These are phyloP conservation scores for Busseola fusca DNA, from an alignment of 2,888 invertebrate species.

Conservation along the genomic window DNA sequence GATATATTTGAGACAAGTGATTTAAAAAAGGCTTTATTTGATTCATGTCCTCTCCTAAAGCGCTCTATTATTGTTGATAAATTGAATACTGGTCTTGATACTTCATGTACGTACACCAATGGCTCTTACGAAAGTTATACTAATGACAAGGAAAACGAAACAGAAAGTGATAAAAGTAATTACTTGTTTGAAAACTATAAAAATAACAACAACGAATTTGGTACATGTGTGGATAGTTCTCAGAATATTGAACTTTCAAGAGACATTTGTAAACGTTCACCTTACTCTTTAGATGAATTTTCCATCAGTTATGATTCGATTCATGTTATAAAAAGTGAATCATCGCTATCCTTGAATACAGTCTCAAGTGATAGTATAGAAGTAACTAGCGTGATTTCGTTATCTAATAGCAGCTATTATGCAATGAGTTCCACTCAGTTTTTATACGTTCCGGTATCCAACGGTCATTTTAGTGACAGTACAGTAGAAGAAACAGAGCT, in stretches of 20 bases:
- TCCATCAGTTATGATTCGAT: conserved; percentile 65
- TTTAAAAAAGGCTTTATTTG: conserved; percentile 32
- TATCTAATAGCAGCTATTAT: conserved; percentile 55
- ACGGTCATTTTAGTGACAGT: conserved; percentile 24
- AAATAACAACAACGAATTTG: background rate
- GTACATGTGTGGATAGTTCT: conserved; percentile 12
- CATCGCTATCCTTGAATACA: conserved; percentile 67
- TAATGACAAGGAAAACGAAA: background rate
- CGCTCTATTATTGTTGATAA: conserved; percentile 12
- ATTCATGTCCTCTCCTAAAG: conserved; percentile 2
- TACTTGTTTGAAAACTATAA: background rate
- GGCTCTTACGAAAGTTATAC: conserved; percentile 13
- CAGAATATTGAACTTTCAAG: conserved; percentile 3
- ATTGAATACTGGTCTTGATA: conserved; percentile 20
- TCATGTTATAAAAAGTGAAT: conserved; percentile 64
- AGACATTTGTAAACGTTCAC: background rate
- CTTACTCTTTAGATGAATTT: conserved; percentile 14
- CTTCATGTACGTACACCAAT: conserved; percentile 16
- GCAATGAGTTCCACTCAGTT: conserved; percentile 60
- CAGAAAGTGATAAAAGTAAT: conserved; percentile 24
- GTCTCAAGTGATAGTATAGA: conserved; percentile 48
- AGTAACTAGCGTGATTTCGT: conserved; percentile 67
- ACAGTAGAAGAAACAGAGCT: conserved; percentile 49
- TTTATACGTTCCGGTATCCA: conserved; percentile 51
- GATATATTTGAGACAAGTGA: conserved; percentile 10